These are phyloP conservation scores for Anisognathus igniventris DNA, from an alignment of 2,797 vertebrate species.

Conservation along the genomic window DNA sequence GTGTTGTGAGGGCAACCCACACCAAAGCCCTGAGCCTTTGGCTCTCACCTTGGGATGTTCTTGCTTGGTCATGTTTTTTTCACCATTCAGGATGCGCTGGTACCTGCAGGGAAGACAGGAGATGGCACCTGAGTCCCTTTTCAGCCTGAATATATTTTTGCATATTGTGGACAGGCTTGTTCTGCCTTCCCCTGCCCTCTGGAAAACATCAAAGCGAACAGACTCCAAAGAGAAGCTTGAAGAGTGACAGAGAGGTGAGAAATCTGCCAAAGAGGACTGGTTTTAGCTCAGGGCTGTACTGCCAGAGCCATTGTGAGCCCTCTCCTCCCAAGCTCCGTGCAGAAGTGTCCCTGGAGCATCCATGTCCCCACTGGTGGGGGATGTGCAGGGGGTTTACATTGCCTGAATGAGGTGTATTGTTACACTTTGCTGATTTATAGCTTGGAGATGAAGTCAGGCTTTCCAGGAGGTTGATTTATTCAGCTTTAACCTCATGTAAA, in stretches of 20 bases:
- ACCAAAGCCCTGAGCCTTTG: not conserved
- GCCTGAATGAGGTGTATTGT: fast-evolving
- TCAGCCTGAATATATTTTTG: not conserved
- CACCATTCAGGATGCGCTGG: conserved; percentile 20
- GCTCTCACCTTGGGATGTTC: conserved; percentile 39
- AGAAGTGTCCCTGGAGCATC: fast-evolving
- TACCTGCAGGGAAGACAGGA: conserved; percentile 34
- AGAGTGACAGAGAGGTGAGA: not conserved
- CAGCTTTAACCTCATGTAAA: not conserved
- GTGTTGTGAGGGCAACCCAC: not conserved
- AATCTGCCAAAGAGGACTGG: not conserved
- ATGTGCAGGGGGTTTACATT: not conserved
- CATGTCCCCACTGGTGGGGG: not conserved
- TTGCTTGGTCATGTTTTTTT: not conserved
- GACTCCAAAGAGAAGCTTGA: not conserved
- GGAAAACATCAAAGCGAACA: not conserved
- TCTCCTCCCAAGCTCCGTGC: not conserved
- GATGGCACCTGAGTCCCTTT: not conserved
- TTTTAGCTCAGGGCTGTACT: not conserved
- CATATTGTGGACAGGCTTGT: fast-evolving
- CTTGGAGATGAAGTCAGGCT: not conserved
- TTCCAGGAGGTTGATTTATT: not conserved
- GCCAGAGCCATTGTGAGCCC: not conserved
- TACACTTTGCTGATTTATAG: not conserved
- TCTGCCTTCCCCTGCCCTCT: not conserved